These are phyloP conservation scores for Galleria mellonella DNA, from an alignment of 1,140 invertebrate genomes.

Conservation along the genomic window DNA sequence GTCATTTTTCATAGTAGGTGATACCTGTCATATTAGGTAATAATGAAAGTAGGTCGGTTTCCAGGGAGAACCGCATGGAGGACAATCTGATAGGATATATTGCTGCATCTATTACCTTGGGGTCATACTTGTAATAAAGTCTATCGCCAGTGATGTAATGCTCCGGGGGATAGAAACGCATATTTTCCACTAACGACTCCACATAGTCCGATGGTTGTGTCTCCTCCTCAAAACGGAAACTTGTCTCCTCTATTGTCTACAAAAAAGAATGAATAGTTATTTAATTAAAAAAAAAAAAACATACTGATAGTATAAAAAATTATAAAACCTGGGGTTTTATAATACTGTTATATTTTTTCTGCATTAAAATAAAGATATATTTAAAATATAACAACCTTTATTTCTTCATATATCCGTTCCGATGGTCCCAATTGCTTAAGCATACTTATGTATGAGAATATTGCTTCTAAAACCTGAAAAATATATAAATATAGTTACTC, in stretches of 20 bases:
- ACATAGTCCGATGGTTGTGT: conserved; percentile 84
- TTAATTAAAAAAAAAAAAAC: too few species aligned
- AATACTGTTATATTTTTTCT: too few species aligned
- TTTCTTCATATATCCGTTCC: conserved; percentile 84
- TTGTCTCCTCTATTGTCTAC: conserved; percentile 81
- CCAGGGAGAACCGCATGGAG: too few species aligned
- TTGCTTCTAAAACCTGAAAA: conserved; percentile 79
- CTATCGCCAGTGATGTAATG: conserved; percentile 86
- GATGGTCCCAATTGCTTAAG: conserved; percentile 79
- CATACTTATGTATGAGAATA: conserved; percentile 87
- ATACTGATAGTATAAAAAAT: too few species aligned
- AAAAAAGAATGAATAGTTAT: background rate
- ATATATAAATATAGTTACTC: conserved; percentile 1
- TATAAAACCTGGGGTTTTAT: too few species aligned
- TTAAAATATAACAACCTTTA: conserved; percentile 47
- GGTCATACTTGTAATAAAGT: conserved; percentile 87
- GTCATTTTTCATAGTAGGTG: too few species aligned
- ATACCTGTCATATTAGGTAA: too few species aligned
- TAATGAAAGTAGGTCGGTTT: too few species aligned
- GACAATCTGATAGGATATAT: too few species aligned
- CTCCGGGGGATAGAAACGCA: conserved; percentile 85
- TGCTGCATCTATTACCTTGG: conserved; percentile 77
- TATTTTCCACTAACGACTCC: conserved; percentile 83
- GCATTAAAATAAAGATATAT: too few species aligned
- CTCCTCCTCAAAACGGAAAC: conserved; percentile 83